These are phyloP conservation scores for Dysmachus trigonus DNA, from an alignment of 2,888 invertebrate genomes.

Conservation along the genomic window DNA sequence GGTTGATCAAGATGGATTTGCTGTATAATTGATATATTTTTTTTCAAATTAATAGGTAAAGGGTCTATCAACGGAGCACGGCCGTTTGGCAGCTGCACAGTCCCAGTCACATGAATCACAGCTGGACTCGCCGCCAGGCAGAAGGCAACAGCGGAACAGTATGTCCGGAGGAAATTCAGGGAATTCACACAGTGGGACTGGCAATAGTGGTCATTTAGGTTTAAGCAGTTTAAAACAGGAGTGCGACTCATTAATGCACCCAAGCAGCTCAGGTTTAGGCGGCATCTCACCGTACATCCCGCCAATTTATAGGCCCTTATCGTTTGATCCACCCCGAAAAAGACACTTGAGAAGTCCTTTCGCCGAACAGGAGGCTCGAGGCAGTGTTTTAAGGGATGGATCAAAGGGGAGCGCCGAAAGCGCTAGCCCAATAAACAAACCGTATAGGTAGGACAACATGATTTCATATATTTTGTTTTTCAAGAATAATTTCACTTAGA, in stretches of 20 bases:
- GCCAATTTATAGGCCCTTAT: conserved; percentile 64
- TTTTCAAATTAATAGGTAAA: conserved; percentile 69
- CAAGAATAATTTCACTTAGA: conserved; percentile 50
- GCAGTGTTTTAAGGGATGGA: conserved; percentile 73
- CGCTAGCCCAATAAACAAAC: conserved; percentile 65
- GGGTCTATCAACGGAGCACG: conserved; percentile 80
- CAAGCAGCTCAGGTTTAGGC: conserved; percentile 60
- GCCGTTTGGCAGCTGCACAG: conserved; percentile 64
- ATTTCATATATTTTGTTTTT: background rate
- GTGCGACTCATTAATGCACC: conserved; percentile 64
- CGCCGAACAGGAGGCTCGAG: conserved; percentile 66
- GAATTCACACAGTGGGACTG: conserved; percentile 55
- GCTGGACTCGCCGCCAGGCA: conserved; percentile 64
- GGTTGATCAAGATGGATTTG: background rate
- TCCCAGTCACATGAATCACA: conserved; percentile 62
- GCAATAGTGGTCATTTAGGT: conserved; percentile 59
- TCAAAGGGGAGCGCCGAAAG: conserved; percentile 64
- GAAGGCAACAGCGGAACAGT: conserved; percentile 63
- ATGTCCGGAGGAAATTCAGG: conserved; percentile 53
- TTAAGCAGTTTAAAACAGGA: conserved; percentile 62
- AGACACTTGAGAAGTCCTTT: conserved; percentile 68
- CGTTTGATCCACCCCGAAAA: conserved; percentile 67
- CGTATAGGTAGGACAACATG: conserved; percentile 53
- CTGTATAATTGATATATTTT: background rate
- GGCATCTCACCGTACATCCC: conserved; percentile 63